Conservation (phyloP, 2,797 vertebrate genomes). For the Delichon dasypus region DNA sequence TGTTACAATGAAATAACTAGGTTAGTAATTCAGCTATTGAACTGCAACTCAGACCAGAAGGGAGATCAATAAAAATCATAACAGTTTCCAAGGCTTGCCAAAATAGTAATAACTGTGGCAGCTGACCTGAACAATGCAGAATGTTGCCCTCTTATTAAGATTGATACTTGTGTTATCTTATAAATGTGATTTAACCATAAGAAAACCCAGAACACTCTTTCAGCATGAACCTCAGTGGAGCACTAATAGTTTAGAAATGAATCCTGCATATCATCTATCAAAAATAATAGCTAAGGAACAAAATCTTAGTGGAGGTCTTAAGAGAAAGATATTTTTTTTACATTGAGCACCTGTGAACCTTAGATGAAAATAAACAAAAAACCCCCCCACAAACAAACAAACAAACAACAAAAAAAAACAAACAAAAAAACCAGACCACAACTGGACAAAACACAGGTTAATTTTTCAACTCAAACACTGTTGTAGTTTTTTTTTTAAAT, state of each 20-base stretch:
- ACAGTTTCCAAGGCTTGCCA: constrained; percentile 11
- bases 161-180: neutral
- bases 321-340: neutral
- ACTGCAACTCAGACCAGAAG: neutral
- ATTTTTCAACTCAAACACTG: neutral
- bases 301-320: neutral
- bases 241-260: neutral
- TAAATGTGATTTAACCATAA: neutral
- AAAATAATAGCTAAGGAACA: neutral
- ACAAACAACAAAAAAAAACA: too few relatives aligned
- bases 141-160: neutral
- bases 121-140: neutral
- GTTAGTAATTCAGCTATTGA: constrained; percentile 18
- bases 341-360: neutral
- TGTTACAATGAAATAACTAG: constrained; percentile 11
- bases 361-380: neutral
- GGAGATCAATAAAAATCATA: neutral
- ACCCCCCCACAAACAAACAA: too few relatives aligned
- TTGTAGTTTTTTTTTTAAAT: neutral
- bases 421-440: neutral
- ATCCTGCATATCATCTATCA: neutral
- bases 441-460: neutral
- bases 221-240: neutral
- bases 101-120: neutral
- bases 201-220: neutral